Conservation (phyloP, 2,797 vertebrate genomes). For the Pseudochromis fuscus region DNA sequence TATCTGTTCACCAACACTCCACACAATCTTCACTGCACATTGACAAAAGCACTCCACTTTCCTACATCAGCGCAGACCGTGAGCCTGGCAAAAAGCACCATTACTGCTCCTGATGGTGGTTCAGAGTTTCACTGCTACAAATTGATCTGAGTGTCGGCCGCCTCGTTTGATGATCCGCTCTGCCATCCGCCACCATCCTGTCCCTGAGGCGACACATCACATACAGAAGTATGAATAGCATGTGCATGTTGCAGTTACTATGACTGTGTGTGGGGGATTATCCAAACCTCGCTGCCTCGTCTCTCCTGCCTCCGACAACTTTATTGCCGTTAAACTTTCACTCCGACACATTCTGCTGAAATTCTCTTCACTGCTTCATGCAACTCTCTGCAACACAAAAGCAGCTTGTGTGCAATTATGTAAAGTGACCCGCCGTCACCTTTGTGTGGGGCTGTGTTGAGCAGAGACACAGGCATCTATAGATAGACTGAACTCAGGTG, state of each 20-base stretch:
- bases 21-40: conserved; percentile 17
- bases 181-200: conserved; percentile 35
- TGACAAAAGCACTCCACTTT: conserved; percentile 36
- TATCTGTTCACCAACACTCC: conserved; percentile 24
- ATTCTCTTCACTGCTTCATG: not conserved
- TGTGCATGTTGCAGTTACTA: conserved; percentile 34
- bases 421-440: conserved; percentile 49
- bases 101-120: not conserved
- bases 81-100: conserved; percentile 8
- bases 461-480: conserved; percentile 66
- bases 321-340: conserved; percentile 24
- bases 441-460: conserved; percentile 40
- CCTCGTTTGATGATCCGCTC: conserved; percentile 46
- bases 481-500: conserved; percentile 50
- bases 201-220: conserved; percentile 25
- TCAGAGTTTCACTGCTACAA: conserved; percentile 32
- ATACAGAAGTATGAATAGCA: conserved; percentile 12
- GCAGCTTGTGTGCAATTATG: conserved; percentile 57
- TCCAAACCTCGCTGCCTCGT: not conserved
- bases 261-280: conserved; percentile 44
- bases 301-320: conserved; percentile 10
- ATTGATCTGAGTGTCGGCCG: conserved; percentile 23
- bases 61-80: not conserved
- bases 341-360: conserved; percentile 35
- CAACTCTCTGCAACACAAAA: conserved; percentile 12